Evolutionary conservation across 2,797 vertebrate species (phyloP), one percentile per base, ranked within the genome.

Genomic region (Rachycentron canadum): DNA sequence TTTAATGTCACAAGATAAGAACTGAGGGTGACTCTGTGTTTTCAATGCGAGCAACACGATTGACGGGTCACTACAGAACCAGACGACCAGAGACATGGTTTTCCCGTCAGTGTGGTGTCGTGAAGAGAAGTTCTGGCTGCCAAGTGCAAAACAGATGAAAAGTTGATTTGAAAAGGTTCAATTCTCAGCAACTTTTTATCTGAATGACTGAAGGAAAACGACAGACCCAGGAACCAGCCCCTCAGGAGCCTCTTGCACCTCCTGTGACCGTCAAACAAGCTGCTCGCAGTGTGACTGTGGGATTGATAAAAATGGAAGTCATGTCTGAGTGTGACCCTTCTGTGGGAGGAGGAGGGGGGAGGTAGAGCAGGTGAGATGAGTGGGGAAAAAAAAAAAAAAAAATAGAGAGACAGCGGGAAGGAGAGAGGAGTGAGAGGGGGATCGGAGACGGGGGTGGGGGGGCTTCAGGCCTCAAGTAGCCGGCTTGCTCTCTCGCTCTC

Each of bases 341-440:
- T 32, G 78, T 45, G 32, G 21, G 60, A 47, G 52, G 55, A 69
- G 50, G 32, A 23, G 61, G 68, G 21, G 30, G 19, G 93, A 91
- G 92, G 91, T 86, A 86, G 92, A 86, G 88, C 83, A 85, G 81
- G 81, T 79, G 79, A 76, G 80, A 73, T 70, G 73, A 86, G 76
- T 88, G 85, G 83, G 78, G 14, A 13, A 14, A 13, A 41, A 36
- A 36, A 36, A 12, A 14, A 17, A n/a, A 30, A 45, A 26, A 49
- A 52, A 68, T 58, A 81, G 79, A 79, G 81, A 66, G 85, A 89
- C 82, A 89, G 91, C 43, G 38, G 87, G 86, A 69, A 89, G 89
- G 89, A 85, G 88, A 85, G 86, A 88, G 64, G 63, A 63, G 84
- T 85, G 87, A 88, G 90, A 83, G 87, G 86, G 81, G 86, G 56